A percentile compares a stretch with the other conserved stretches of the same genome.
These are phyloP conservation scores for Hepsetus odoe DNA, from an alignment of 2,113 vertebrate species.

Conservation along the genomic window DNA sequence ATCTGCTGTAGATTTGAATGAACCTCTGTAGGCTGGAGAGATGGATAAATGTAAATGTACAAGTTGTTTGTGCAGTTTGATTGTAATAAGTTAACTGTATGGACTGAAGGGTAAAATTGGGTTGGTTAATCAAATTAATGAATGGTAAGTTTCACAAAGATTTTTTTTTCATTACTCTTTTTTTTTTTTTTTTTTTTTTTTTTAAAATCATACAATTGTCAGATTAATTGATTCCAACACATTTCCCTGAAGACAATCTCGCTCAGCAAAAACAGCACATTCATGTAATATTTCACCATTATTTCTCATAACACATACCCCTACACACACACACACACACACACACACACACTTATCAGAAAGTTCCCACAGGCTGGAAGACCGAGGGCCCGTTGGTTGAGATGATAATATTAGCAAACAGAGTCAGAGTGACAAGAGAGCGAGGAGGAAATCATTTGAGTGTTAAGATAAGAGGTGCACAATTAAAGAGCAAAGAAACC, in stretches of 20 bases:
- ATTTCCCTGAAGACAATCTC: no score
- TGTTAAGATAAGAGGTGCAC: not conserved
- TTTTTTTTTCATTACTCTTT: no score
- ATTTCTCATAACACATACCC: not conserved
- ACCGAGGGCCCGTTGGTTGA: not conserved
- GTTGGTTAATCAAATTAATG: no score
- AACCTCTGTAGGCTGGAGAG: not conserved
- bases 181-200: no score
- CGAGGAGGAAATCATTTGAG: not conserved
- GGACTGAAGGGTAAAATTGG: no score
- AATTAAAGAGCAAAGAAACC: not conserved
- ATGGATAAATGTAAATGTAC: not conserved
- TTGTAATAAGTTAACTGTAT: no score
- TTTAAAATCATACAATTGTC: no score
- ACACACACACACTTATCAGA: conserved; percentile 21
- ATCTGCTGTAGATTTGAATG: not conserved
- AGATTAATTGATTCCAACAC: no score
- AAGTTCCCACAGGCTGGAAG: conserved; percentile 17
- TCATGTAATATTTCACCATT: not conserved
- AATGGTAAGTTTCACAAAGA: no score
- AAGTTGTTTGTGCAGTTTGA: not conserved
- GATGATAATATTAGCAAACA: conserved; percentile 11
- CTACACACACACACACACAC: not conserved
- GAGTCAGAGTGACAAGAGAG: not conserved
- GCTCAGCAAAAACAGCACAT: not conserved